Percentiles rank a stretch among this genome's conserved stretches.
Evolutionary conservation across 2,888 invertebrate species (phyloP).

Genomic region (Ischnura elegans): DNA sequence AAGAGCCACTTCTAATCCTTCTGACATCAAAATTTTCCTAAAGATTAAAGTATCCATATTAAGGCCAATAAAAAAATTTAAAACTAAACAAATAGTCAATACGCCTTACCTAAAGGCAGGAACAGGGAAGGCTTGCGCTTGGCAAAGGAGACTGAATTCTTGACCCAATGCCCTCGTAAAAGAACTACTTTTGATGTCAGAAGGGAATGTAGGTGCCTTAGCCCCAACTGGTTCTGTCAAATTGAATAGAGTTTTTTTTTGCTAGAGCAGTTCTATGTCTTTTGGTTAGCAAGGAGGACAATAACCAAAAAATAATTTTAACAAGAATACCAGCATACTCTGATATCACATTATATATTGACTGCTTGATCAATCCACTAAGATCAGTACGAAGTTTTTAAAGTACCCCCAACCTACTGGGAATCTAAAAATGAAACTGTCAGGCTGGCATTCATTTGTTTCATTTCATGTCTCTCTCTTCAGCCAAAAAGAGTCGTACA

Average conservation of each 20-base stretch:
- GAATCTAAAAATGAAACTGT: too few species aligned
- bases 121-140: constrained; percentile 86
- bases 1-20: neutral
- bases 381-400: neutral
- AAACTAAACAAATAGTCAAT: neutral
- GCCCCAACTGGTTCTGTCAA: constrained; percentile 81
- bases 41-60: constrained; percentile 19
- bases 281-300: neutral
- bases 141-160: constrained; percentile 83
- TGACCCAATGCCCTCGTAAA: constrained; percentile 83
- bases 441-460: too few species aligned
- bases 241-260: constrained; percentile 43
- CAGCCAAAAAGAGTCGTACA: too few species aligned
- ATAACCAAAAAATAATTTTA: neutral
- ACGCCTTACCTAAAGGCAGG: constrained; percentile 85
- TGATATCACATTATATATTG: neutral
- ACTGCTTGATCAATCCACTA: neutral
- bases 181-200: constrained; percentile 82
- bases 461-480: too few species aligned
- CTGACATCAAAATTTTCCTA: neutral
- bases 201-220: constrained; percentile 83
- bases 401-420: too few species aligned
- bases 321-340: neutral
- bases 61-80: constrained; percentile 67
- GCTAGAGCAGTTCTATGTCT: neutral